Evolutionary conservation across 2,888 invertebrate species (phyloP).

Genomic region (Synergus japonicus): DNA sequence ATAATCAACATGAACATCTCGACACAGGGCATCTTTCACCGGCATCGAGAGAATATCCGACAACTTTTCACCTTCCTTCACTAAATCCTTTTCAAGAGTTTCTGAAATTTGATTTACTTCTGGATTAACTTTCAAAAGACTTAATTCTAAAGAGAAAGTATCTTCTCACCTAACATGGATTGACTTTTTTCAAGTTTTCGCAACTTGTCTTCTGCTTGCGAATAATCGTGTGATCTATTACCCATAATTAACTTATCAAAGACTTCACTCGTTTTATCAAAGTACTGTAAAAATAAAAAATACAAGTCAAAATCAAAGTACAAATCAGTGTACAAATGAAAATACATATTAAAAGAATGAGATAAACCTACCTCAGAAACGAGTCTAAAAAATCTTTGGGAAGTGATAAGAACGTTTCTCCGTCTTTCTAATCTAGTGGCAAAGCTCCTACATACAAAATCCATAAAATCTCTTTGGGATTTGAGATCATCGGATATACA

Average conservation of each 20-base stretch:
- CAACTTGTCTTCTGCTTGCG: constrained; percentile 80
- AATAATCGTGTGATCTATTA: constrained; percentile 80
- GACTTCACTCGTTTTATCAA: constrained; percentile 83
- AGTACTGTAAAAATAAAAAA: constrained; percentile 77
- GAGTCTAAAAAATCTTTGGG: constrained; percentile 86
- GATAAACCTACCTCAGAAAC: constrained; percentile 81
- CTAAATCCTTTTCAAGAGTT: constrained; percentile 83
- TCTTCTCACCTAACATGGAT: constrained; percentile 80
- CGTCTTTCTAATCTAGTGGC: constrained; percentile 86
- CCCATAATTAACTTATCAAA: constrained; percentile 84
- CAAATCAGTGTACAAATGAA: too few species aligned
- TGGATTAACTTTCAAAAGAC: not conserved
- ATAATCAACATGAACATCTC: constrained; percentile 85
- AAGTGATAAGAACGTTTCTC: constrained; percentile 86
- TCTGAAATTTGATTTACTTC: constrained; percentile 77
- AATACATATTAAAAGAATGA: not conserved
- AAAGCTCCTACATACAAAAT: constrained; percentile 88
- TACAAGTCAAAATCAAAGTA: too few species aligned
- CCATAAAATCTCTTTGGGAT: constrained; percentile 89
- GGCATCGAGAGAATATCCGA: constrained; percentile 88
- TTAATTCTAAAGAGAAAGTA: not conserved
- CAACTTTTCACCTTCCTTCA: constrained; percentile 87
- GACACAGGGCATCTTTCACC: constrained; percentile 87
- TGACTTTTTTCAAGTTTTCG: constrained; percentile 82
- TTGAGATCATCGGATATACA: constrained; percentile 80